Percentiles rank a stretch among this genome's conserved stretches.
Conservation (phyloP, 1,140 invertebrate species). For the Homarus americanus region DNA sequence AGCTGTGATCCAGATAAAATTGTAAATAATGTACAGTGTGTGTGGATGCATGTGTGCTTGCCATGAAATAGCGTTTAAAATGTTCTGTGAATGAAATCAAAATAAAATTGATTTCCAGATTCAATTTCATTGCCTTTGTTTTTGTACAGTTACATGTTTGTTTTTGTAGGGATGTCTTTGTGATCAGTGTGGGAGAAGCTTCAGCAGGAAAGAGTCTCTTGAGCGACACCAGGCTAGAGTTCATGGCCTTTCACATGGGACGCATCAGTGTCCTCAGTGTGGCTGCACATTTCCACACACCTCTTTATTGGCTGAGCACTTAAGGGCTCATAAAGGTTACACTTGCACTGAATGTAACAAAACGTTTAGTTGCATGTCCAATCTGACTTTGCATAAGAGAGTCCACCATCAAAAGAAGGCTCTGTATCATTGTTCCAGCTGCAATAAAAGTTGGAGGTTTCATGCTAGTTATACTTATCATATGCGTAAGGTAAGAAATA, state of each 20-base stretch:
- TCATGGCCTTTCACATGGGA: conserved; percentile 43
- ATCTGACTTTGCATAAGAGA: conserved; percentile 45
- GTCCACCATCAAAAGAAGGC: conserved; percentile 40
- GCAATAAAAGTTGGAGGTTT: conserved; percentile 56
- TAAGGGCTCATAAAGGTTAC: conserved; percentile 47
- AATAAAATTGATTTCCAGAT: too few relatives aligned
- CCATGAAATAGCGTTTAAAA: too few relatives aligned
- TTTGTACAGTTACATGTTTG: neutral
- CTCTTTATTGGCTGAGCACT: conserved; percentile 50
- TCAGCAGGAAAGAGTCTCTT: conserved; percentile 60
- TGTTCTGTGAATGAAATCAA: too few relatives aligned
- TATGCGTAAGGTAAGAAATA: conserved; percentile 48
- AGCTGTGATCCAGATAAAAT: too few relatives aligned
- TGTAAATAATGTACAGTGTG: too few relatives aligned
- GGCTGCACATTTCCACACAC: conserved; percentile 54
- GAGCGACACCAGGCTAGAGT: conserved; percentile 54
- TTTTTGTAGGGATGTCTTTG: conserved; percentile 40
- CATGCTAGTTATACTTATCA: conserved; percentile 63
- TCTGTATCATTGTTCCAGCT: conserved; percentile 31
- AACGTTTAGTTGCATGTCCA: conserved; percentile 50
- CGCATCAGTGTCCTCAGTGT: conserved; percentile 57
- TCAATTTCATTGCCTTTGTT: neutral
- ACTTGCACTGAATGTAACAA: conserved; percentile 26
- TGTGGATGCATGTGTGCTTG: too few relatives aligned
- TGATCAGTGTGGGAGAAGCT: conserved; percentile 52